Conservation (phyloP, 64 coral and sea anemone species). For the Cladopsammia gracilis region DNA sequence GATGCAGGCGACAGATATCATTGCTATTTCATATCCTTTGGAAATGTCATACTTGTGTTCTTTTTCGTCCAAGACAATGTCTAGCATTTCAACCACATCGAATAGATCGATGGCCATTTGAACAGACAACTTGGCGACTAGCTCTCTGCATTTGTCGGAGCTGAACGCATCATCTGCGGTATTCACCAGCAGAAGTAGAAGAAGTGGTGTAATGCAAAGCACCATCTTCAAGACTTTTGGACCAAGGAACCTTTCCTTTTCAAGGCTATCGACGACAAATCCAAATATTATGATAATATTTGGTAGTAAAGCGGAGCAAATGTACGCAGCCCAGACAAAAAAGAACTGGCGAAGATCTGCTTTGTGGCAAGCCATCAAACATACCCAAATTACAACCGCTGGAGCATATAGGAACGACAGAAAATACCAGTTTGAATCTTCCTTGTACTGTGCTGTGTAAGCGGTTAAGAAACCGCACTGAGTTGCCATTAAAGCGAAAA, state of each 20-base stretch:
- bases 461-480: neutral
- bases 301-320: neutral
- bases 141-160: neutral
- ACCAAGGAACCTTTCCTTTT: neutral
- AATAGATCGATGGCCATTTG: conserved; percentile 22
- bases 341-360: neutral
- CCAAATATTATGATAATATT: neutral
- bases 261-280: neutral
- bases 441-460: neutral
- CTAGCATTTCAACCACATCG: conserved; percentile 30
- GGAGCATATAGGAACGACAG: neutral
- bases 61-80: conserved; percentile 19
- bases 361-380: neutral
- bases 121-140: neutral
- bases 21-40: conserved; percentile 12
- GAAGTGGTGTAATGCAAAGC: conserved; percentile 7
- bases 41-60: conserved; percentile 15
- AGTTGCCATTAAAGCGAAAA: neutral
- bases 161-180: neutral
- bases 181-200: conserved; percentile 11
- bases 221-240: conserved; percentile 21
- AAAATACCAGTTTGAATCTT: neutral
- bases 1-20: neutral
- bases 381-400: neutral
- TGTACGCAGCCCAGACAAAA: neutral